These are phyloP conservation scores for Cataglyphis altisquamis DNA, from an alignment of 2,888 invertebrate genomes.

Conservation along the genomic window DNA sequence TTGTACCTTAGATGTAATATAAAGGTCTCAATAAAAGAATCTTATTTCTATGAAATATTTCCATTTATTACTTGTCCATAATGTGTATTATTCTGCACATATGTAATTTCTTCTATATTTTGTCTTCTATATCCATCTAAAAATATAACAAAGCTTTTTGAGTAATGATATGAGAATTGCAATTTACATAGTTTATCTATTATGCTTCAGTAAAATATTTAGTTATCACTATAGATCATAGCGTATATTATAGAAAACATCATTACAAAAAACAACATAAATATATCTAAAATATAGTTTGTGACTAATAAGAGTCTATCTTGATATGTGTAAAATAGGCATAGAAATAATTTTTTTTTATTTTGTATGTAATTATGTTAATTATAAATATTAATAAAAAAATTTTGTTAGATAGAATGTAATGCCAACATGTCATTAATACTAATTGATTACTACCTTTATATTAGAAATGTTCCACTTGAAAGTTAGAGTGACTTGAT, in stretches of 20 bases:
- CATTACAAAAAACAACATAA: constrained; percentile 57
- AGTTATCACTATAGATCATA: constrained; percentile 65
- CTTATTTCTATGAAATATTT: constrained; percentile 35
- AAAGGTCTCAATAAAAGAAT: constrained; percentile 51
- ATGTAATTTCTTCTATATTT: background rate
- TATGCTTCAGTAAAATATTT: constrained; percentile 41
- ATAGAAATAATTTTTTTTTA: background rate
- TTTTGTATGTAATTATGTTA: background rate
- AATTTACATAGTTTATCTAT: background rate
- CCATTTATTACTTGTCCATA: constrained; percentile 12
- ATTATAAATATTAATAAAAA: constrained; percentile 31
- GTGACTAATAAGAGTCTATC: background rate
- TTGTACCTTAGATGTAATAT: constrained; percentile 44
- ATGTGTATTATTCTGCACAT: background rate
- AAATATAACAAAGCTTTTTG: constrained; percentile 29
- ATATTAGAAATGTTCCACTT: background rate
- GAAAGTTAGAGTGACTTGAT: too few relatives aligned
- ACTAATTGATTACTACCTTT: background rate
- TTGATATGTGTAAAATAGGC: too few relatives aligned
- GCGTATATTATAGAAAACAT: constrained; percentile 73
- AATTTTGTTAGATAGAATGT: background rate
- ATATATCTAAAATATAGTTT: background rate
- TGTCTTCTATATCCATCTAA: background rate
- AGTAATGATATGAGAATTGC: background rate
- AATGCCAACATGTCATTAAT: too few relatives aligned